Evolutionary conservation across 2,888 invertebrate species (phyloP), one percentile per base, ranked within the genome.

Genomic region (Acanthococcus lagerstroemiae): DNA sequence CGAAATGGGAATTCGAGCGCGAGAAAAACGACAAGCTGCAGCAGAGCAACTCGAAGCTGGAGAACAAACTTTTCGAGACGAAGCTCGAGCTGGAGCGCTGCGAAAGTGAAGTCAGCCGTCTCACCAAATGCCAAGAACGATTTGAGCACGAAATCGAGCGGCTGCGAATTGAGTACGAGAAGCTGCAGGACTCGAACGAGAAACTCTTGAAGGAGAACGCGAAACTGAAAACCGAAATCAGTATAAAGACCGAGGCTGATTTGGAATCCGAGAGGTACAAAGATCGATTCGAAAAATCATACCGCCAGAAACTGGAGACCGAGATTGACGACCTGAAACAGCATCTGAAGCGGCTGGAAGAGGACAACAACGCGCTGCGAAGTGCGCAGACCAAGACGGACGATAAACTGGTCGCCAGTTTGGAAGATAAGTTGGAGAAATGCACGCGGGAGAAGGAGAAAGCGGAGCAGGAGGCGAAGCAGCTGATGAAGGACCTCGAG

Each of bases 131-230:
- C 46, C 86, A 91, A 75, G 91, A 91, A 72, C 88, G 89, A 74
- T 87, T 88, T 75, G 81, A 89, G 46, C 79, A 82, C 69, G 90
- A 91, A 73, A 80, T 90, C 72, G 92, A 90, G 76, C 81, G 90
- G 54, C 86, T 90, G 71, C 86, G 89, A 73, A 90, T 92, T 75
- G 92, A 92, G 78, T 86, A 89, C 72, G 92, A 92, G 75, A 92
- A 92, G 78, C 84, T 90, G 69, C 82, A 89, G 72, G 92, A 92
- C 73, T 82, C 90, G 69, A 86, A 90, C 75, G 92, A 92, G 74
- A 90, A 90, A 78, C 78, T 90, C n/a, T 86, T 86, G 72, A 75
- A 83, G 66, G 89, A 90, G 74, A 87, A 88, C 70, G 88, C 88
- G 73, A 83, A 87, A 72, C 80, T 89, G 72, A 83, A 70, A 68